Percentiles rank a stretch among this genome's conserved stretches.
phyloP scores from a whole-genome alignment of 2,113 vertebrate genomes.

The Notarius quadriscutis region DNA sequence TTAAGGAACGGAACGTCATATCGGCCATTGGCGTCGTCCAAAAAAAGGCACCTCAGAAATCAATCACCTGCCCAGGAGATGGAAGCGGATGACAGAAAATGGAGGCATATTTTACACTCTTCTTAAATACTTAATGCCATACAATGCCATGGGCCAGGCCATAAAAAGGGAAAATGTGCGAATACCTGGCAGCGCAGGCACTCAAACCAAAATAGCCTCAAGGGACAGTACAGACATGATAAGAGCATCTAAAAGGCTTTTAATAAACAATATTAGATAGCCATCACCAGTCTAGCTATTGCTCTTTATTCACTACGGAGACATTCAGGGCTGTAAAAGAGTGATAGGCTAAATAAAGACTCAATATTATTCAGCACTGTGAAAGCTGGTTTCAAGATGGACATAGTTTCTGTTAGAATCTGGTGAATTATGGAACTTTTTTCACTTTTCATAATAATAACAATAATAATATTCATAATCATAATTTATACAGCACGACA shows the following conservation, averaged over 20 bases:
- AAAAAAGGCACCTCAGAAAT: conserved; percentile 66
- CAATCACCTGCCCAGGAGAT: conserved; percentile 70
- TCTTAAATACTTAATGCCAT: conserved; percentile 70
- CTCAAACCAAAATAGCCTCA: conserved; percentile 55
- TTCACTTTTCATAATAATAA: no score
- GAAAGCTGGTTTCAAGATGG: conserved; percentile 13
- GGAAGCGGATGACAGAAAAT: conserved; percentile 47
- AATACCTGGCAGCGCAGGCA: conserved; percentile 53
- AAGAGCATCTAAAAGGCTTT: conserved; percentile 59
- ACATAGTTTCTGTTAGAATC: neutral
- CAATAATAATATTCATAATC: neutral
- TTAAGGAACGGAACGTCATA: conserved; percentile 64
- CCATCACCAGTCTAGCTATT: conserved; percentile 47
- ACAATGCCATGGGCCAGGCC: conserved; percentile 60
- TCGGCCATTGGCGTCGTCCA: conserved; percentile 67
- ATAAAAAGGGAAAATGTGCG: conserved; percentile 57
- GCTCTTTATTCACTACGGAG: conserved; percentile 50
- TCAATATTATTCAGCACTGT: conserved; percentile 9
- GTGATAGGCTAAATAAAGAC: conserved; percentile 41
- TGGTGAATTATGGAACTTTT: neutral
- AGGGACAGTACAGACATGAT: conserved; percentile 45
- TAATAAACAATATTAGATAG: conserved; percentile 62
- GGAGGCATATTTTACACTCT: conserved; percentile 65
- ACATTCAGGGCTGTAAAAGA: conserved; percentile 32
- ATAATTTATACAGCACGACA: conserved; percentile 10